A percentile compares a stretch with the other conserved stretches of the same genome.
These are phyloP conservation scores for Pardosa pseudoannulata DNA, from an alignment of 2,888 invertebrate species.

Conservation along the genomic window DNA sequence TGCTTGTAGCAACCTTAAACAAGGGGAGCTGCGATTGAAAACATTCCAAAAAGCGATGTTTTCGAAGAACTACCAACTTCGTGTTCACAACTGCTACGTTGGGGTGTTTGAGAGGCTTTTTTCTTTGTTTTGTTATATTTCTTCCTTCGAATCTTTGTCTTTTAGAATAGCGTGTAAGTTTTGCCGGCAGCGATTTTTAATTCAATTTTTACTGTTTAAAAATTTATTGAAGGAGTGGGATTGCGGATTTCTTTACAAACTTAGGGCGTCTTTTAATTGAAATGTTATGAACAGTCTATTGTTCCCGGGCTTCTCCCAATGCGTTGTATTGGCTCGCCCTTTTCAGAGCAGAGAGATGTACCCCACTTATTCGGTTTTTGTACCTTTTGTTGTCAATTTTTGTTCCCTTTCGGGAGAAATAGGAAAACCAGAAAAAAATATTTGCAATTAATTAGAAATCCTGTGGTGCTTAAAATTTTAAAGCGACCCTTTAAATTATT, in stretches of 20 bases:
- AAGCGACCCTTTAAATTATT: too few relatives aligned
- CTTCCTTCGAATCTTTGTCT: constrained; percentile 26
- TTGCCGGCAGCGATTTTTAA: constrained; percentile 38
- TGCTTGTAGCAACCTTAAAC: constrained; percentile 64
- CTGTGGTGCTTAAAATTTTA: too few relatives aligned
- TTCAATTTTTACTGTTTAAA: constrained; percentile 33
- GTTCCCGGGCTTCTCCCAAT: neutral
- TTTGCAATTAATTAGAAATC: too few relatives aligned
- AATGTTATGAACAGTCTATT: constrained; percentile 46
- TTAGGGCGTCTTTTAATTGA: constrained; percentile 46
- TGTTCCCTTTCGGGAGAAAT: too few relatives aligned
- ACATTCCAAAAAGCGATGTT: constrained; percentile 63
- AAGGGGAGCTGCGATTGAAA: constrained; percentile 57
- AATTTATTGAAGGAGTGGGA: constrained; percentile 19
- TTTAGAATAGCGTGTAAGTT: constrained; percentile 39
- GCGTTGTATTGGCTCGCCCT: too few relatives aligned
- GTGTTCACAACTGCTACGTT: constrained; percentile 32
- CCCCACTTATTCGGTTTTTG: too few relatives aligned
- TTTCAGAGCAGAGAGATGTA: too few relatives aligned
- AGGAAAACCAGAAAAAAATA: too few relatives aligned
- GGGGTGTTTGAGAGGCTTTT: constrained; percentile 42
- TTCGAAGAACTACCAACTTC: constrained; percentile 26
- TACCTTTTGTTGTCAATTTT: too few relatives aligned
- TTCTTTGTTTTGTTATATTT: constrained; percentile 24
- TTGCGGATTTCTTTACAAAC: constrained; percentile 27